phyloP scores from a whole-genome alignment of 2,888 invertebrate genomes.

The Alviniconcha strummeri region DNA sequence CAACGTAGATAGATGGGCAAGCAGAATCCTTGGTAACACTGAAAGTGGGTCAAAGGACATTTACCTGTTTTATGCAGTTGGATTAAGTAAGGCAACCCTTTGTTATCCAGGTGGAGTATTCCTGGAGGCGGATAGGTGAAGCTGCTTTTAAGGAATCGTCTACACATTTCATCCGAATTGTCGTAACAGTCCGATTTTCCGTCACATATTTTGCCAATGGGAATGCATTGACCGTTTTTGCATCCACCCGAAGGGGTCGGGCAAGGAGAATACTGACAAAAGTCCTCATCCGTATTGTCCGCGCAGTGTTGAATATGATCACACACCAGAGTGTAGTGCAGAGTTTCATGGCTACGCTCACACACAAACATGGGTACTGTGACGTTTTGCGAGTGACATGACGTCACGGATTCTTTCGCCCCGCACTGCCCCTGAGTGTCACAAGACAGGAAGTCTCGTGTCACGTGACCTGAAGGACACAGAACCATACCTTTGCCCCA shows the following conservation, averaged over 20 bases:
- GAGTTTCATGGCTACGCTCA: neutral
- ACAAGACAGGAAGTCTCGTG: conserved; percentile 2
- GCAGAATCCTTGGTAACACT: neutral
- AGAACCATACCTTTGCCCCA: neutral
- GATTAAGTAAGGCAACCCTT: neutral
- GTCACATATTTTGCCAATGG: neutral
- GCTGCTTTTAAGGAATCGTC: neutral
- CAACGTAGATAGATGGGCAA: conserved; percentile 10
- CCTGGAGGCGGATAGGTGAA: neutral
- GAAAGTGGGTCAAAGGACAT: conserved; percentile 13
- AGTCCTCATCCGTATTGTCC: conserved; percentile 3
- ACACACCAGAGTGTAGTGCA: conserved; percentile 10
- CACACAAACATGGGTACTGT: neutral
- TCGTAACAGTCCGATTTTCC: neutral
- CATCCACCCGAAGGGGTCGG: neutral
- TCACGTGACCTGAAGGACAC: conserved; percentile 15
- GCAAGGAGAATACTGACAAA: neutral
- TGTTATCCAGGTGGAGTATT: neutral
- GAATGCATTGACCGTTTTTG: neutral
- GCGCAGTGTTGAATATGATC: neutral
- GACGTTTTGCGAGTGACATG: neutral
- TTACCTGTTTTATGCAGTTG: neutral
- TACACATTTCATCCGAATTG: conserved; percentile 11
- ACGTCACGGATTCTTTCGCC: neutral
- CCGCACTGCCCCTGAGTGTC: conserved; percentile 6